Evolutionary conservation across 37 sponge, comb jelly and placozoan genomes (phyloP), one percentile per base, ranked within the genome.

Genomic region (Aplysina aerophoba): DNA sequence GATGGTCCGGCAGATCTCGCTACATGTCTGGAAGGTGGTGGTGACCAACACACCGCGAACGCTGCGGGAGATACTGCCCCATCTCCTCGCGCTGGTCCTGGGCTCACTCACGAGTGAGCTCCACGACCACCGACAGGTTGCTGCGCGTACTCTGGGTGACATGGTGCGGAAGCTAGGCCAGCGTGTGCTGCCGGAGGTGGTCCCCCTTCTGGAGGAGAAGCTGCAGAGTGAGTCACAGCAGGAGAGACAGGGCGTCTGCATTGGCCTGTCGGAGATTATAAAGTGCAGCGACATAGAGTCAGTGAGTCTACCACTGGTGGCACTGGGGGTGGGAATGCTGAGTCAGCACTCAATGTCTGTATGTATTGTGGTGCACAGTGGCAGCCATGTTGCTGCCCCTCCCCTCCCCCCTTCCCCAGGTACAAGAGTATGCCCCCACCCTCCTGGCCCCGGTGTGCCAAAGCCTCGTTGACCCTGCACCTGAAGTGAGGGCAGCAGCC

Each of bases 21-120:
- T 99, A 44, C 99, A 99, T 79, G 94, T 99, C 27, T 99, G 99
- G 99, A 99, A 99, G 84, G 93, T 99, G 39, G 90, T 99, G 27
- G 97, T 99, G 27, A 90, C 96, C 38, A 95, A 97, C 87, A 97
- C 99, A 34, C 92, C 96, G 12, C 90, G 88, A 22, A 95, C 96
- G 0, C 89, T 99, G 30, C 84, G 92, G n/a, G 99, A 99, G 84
- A 97, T 99, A 50, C 91, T 99, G 69, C 96, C 96, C 35, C 87
- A 88, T 33, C 91, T 99, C 60, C 55, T 99, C 62, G 69, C 79
- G 14, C 81, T 97, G 66, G 84, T 99, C 16, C 87, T 99, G 71
- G 55, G 81, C 19, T 95, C 91, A 21, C 90, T 99, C 15, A 94
- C 91, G 44, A 93, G 97, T 61, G 80, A 82, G 14, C 82, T 84